Conservation (phyloP, 1,140 invertebrate genomes). For the Aphidius gifuensis region DNA sequence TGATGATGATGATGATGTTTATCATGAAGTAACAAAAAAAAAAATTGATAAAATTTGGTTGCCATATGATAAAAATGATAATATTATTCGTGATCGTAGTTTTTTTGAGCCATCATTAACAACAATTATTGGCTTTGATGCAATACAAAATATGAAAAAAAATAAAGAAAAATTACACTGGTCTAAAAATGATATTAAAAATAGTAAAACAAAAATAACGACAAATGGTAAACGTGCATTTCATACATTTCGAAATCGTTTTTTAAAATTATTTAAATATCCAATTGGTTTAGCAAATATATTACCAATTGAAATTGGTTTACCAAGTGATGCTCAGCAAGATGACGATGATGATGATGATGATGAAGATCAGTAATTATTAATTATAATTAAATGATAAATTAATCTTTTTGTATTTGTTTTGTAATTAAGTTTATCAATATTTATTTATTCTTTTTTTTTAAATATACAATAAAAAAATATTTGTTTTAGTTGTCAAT, state of each 20-base stretch:
- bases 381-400: too few relatives aligned
- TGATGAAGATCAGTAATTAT: too few relatives aligned
- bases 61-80: neutral
- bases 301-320: too few relatives aligned
- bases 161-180: neutral
- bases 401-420: too few relatives aligned
- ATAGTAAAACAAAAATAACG: constrained; percentile 21
- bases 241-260: constrained; percentile 37
- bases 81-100: constrained; percentile 4
- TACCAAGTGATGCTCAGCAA: too few relatives aligned
- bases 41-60: neutral
- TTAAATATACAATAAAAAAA: too few relatives aligned
- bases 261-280: constrained; percentile 44
- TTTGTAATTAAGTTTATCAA: too few relatives aligned
- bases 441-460: too few relatives aligned
- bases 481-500: too few relatives aligned
- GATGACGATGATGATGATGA: too few relatives aligned
- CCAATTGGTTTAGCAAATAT: constrained; percentile 27
- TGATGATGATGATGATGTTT: neutral
- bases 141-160: constrained; percentile 21
- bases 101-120: constrained; percentile 33
- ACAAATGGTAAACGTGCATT: constrained; percentile 31
- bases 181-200: constrained; percentile 6
- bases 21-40: neutral
- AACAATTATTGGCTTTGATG: constrained; percentile 34